Evolutionary conservation across 2,113 vertebrate genomes (phyloP), one percentile per base, ranked within the genome.

Genomic region (Hydrolagus affinis): DNA sequence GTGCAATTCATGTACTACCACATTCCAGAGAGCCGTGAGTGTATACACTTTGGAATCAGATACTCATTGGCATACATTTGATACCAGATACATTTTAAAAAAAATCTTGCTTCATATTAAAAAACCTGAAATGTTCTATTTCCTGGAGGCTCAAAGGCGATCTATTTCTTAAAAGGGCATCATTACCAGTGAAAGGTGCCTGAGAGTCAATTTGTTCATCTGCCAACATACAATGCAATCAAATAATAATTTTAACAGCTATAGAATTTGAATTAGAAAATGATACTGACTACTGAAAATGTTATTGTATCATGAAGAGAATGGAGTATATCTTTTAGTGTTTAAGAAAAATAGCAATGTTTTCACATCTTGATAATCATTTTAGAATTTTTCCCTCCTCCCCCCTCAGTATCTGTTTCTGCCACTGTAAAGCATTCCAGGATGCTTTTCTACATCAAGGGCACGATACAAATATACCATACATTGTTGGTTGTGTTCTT

Each of bases 1-100:
- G 73, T 68, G 62, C 28, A 28, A 83, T 83, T 83, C 78, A 83
- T 80, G 59, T 25, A 23, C 76, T 23, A 8, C 64, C 28, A 64
- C 62, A 83, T 83, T 83, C 25, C 62, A 66, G 78, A 25, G 8
- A 66, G 78, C 60, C 21, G 17, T 19, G 60, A 66, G n/a, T 25
- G 62, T 28, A 4, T 44, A 44, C 44, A 44, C 66, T 83, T 83
- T 66, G 28, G 7, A 83, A 19, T 83, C 62, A 83, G 64, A 11
- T 9, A 32, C 25, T 11, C 62, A 19, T 68, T 83, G 78, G 25
- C 15, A 21, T 25, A 21, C 28, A 62, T 83, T 66, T 21, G 66
- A 83, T 19, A 21, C 30, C 30, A 83, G 60, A 66, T 8, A 83
- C 64, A 30, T 17, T 66, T 83, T 62, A 2, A 28, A 10, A 23